Evolutionary conservation across 2,888 invertebrate genomes (phyloP).

Genomic region (Melinaea marsaeus): DNA sequence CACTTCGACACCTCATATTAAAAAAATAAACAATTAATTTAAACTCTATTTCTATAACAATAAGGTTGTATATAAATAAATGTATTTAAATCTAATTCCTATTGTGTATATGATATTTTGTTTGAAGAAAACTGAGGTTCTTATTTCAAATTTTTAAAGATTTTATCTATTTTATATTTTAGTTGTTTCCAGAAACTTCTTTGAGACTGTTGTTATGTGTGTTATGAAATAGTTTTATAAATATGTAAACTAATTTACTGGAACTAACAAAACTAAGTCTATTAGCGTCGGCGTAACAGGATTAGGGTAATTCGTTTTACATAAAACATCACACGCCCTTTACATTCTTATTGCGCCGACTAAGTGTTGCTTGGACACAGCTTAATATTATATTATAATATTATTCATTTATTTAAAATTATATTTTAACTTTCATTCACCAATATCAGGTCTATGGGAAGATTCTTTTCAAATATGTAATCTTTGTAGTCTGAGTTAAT

Average conservation of each 20-base stretch:
- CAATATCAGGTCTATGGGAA: too few species aligned
- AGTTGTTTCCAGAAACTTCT: too few species aligned
- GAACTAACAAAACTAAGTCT: not conserved
- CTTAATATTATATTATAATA: too few species aligned
- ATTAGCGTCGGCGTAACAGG: constrained; percentile 37
- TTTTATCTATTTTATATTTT: not conserved
- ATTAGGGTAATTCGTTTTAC: constrained; percentile 49
- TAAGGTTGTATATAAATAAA: constrained; percentile 32
- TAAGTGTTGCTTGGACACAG: not conserved
- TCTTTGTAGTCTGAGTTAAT: too few species aligned
- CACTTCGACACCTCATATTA: constrained; percentile 57
- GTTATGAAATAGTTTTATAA: not conserved
- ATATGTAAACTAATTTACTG: not conserved
- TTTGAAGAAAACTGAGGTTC: constrained; percentile 11
- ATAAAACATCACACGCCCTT: constrained; percentile 38
- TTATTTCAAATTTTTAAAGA: not conserved
- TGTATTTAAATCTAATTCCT: not conserved
- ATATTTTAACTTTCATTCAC: too few species aligned
- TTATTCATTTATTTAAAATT: too few species aligned
- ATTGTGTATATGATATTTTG: constrained; percentile 10
- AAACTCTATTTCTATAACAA: constrained; percentile 4
- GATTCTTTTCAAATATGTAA: too few species aligned
- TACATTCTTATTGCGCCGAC: not conserved
- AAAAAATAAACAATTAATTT: constrained; percentile 34
- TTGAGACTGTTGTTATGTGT: too few species aligned